Evolutionary conservation across 2,888 invertebrate genomes (phyloP), one percentile per base, ranked within the genome.

Genomic region (Erannis defoliaria): DNA sequence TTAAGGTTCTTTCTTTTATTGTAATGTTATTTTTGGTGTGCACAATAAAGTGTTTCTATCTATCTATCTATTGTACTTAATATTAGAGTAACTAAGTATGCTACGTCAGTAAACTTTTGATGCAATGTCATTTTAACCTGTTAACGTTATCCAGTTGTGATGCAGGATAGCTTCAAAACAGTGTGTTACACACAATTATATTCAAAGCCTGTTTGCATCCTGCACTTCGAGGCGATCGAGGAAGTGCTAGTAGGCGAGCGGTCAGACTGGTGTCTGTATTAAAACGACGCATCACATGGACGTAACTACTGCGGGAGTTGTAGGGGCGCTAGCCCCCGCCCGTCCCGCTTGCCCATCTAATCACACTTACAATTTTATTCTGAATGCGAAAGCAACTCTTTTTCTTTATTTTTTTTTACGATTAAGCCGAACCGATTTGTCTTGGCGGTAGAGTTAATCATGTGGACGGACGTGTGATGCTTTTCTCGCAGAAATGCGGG

Each of bases 191-290:
- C 64, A 74, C 66, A 76, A 79, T 78, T 81, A 84, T 77, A 84
- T 42, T 49, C 40, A 46, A 62, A 71, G 79, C 86, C 78, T 75
- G 86, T 86, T 86, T 83, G 75, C 75, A 82, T 86, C 88, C 88
- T 85, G 82, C 76, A 76, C 49, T 18, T 40, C 55, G 55, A 54
- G 60, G 37, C 49, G 45, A 55, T 61, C 74, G 72, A 88, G 84
- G 86, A 88, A 86, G 83, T 81, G 78, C 79, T 68, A 77, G 71
- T 74, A 78, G 53, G 19, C 19, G 40, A 62, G 78, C 70, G 71
- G 80, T 81, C 78, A 72, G 75, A 79, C 81, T 61, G 71, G 75
- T 79, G 62, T 12, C 62, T 60, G 67, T 63, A 67, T 73, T 74
- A 64, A 73, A 71, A 53, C 18, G 53, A 48, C 68, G 66, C 42